These are phyloP conservation scores for Bhutanitis thaidina DNA, from an alignment of 2,888 invertebrate genomes.

Conservation along the genomic window DNA sequence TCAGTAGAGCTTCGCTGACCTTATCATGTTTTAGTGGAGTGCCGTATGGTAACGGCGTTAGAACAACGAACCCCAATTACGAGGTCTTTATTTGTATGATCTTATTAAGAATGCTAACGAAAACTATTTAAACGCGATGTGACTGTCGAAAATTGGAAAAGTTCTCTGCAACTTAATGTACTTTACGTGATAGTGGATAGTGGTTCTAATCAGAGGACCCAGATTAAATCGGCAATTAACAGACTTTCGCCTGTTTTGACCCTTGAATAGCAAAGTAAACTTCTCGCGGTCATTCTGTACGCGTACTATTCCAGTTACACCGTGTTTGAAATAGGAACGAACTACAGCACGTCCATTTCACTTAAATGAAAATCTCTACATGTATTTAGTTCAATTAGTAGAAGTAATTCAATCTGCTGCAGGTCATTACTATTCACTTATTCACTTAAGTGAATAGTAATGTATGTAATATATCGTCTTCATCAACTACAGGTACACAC, in stretches of 20 bases:
- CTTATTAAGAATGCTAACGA: background rate
- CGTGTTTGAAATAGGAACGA: conserved; percentile 22
- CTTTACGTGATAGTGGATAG: conserved; percentile 42
- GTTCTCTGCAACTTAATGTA: conserved; percentile 51
- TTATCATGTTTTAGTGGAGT: too few species aligned
- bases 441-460: too few species aligned
- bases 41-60: too few species aligned
- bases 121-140: conserved; percentile 35
- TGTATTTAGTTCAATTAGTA: conserved; percentile 11
- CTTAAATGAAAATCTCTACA: conserved; percentile 14
- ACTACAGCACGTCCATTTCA: background rate
- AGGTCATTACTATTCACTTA: conserved; percentile 1
- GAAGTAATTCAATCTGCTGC: conserved; percentile 7
- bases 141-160: conserved; percentile 67
- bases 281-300: conserved; percentile 42
- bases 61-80: too few species aligned
- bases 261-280: conserved; percentile 56
- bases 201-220: conserved; percentile 60
- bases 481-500: too few species aligned
- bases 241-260: conserved; percentile 48
- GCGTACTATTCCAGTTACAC: conserved; percentile 39
- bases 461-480: too few species aligned
- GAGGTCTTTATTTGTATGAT: too few species aligned
- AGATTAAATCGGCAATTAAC: conserved; percentile 61
- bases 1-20: too few species aligned